These are phyloP conservation scores for Hucho hucho DNA, from an alignment of 2,113 vertebrate species.

Conservation along the genomic window DNA sequence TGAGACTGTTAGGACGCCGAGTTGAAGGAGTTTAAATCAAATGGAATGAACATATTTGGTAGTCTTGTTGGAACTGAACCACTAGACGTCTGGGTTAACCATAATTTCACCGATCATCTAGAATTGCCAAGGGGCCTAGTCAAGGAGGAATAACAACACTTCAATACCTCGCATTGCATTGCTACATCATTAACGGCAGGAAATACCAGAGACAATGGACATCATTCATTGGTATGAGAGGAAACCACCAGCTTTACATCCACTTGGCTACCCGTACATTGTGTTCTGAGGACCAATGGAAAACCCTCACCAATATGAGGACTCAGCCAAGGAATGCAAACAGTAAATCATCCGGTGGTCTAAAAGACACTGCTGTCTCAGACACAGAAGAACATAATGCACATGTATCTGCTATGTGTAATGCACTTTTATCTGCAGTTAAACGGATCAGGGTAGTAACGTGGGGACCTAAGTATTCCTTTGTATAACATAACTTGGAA, in stretches of 20 bases:
- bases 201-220: conserved; percentile 56
- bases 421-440: too few relatives aligned
- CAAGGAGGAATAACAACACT: conserved; percentile 1
- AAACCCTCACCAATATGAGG: background rate
- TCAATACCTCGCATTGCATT: conserved; percentile 44
- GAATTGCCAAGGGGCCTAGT: background rate
- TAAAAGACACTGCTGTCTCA: background rate
- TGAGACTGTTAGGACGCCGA: background rate
- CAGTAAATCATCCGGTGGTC: background rate
- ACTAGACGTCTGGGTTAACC: background rate
- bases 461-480: background rate
- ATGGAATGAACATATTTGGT: conserved; percentile 17
- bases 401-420: too few relatives aligned
- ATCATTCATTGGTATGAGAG: background rate
- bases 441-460: background rate
- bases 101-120: background rate
- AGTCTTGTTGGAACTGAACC: background rate
- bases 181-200: conserved; percentile 48
- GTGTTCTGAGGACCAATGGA: conserved; percentile 13
- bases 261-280: background rate
- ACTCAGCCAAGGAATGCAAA: background rate
- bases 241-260: conserved; percentile 21
- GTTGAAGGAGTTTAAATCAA: background rate
- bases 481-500: background rate
- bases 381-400: background rate